These are phyloP conservation scores for Platygyra sinensis DNA, from an alignment of 64 coral and sea anemone genomes.

Conservation along the genomic window DNA sequence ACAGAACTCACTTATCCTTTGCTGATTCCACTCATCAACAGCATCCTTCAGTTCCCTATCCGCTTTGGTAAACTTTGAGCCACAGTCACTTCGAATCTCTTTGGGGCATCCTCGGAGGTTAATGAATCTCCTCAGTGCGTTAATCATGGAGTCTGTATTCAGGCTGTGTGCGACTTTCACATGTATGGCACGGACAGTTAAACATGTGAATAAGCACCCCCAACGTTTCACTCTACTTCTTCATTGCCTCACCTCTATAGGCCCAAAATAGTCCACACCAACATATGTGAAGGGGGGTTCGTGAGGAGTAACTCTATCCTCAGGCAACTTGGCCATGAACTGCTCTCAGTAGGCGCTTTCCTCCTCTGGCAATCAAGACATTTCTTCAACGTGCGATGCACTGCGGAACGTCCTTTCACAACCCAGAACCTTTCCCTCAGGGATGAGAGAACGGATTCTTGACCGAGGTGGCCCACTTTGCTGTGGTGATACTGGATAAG, in stretches of 20 bases:
- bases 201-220: conserved; percentile 6
- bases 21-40: conserved; percentile 20
- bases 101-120: background rate
- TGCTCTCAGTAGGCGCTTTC: background rate
- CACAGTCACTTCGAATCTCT: conserved; percentile 30
- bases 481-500: background rate
- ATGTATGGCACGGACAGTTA: background rate
- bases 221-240: background rate
- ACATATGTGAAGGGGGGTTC: background rate
- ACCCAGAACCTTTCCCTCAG: background rate
- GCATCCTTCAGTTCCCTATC: conserved; percentile 39
- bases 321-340: background rate
- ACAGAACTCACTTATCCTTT: background rate
- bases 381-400: background rate
- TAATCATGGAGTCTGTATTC: conserved; percentile 3
- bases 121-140: conserved; percentile 39
- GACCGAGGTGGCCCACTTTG: background rate
- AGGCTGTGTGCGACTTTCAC: background rate
- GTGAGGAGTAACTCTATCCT: background rate
- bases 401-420: background rate
- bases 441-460: background rate
- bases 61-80: conserved; percentile 32
- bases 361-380: background rate
- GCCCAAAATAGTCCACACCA: background rate
- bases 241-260: background rate